Evolutionary conservation across 1,140 invertebrate species (phyloP).

Genomic region (Drosophila melanica): DNA sequence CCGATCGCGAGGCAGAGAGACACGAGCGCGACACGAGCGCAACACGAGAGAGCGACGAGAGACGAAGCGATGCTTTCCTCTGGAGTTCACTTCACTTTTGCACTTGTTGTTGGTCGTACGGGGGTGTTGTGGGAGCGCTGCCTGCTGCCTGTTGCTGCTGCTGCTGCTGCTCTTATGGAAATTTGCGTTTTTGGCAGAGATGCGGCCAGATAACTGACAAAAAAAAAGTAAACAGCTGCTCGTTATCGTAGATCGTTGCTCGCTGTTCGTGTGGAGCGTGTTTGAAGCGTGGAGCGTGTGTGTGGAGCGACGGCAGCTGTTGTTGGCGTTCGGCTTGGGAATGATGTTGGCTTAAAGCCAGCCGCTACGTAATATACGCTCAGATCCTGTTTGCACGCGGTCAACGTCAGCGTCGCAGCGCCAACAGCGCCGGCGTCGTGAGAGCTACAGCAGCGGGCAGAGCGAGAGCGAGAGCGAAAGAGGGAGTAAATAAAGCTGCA

Average conservation of each 20-base stretch:
- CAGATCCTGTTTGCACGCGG: slow-evolving; percentile 82
- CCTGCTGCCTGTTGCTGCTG: slow-evolving; percentile 10
- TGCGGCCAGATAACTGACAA: slow-evolving; percentile 44
- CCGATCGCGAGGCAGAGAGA: slow-evolving; percentile 39
- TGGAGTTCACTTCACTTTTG: slow-evolving; percentile 77
- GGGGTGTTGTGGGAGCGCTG: slow-evolving; percentile 5
- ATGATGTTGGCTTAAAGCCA: slow-evolving; percentile 82
- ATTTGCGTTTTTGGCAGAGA: slow-evolving; percentile 22
- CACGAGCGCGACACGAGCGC: slow-evolving; percentile 48
- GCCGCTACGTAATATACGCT: slow-evolving; percentile 81
- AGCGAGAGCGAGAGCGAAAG: slow-evolving; percentile 9
- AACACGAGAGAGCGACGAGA: slow-evolving; percentile 33
- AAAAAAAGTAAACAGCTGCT: slow-evolving; percentile 58
- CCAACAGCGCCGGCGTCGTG: slow-evolving; percentile 9
- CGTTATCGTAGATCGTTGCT: slow-evolving; percentile 54
- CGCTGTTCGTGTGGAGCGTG: slow-evolving; percentile 30
- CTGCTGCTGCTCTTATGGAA: slow-evolving; percentile 11
- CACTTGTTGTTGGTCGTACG: slow-evolving; percentile 48
- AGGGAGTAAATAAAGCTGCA: slow-evolving; percentile 12
- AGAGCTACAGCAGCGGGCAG: slow-evolving; percentile 3
- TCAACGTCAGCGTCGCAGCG: slow-evolving; percentile 49
- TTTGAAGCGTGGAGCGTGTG: slow-evolving; percentile 36
- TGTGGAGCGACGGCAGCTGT: slow-evolving; percentile 52
- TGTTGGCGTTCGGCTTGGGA: slow-evolving; percentile 70
- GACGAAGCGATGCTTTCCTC: slow-evolving; percentile 21